Evolutionary conservation across 2,113 vertebrate genomes (phyloP), one percentile per base, ranked within the genome.

Genomic region (Mus musculus): DNA sequence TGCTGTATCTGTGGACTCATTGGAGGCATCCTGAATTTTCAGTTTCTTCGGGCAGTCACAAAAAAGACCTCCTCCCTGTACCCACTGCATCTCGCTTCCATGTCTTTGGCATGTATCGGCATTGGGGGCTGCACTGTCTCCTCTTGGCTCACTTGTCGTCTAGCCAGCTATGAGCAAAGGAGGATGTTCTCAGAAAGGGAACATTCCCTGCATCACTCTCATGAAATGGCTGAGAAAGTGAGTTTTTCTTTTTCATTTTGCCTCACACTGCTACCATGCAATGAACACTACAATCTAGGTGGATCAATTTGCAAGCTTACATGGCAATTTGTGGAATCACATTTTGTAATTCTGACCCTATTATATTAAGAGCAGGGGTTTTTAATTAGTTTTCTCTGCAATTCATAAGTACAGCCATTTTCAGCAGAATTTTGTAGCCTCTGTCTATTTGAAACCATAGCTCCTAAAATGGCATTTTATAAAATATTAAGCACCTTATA

Each of bases 1-100:
- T 99, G 99, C 98, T 99, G 99, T 98, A 99, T 99, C 98, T 99
- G 99, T 78, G 99, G 99, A 92, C 99, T 99, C 96, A 99, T 99
- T 22, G 99, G 99, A 71, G 99, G 99, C 94, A 99, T 99, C 98
- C 98, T 99, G 98, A 99, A 99, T 98, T 99, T 99, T 98, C 99
- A 99, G 98, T 99, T 99, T 98, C 99, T 99, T 87, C 99, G 99
- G 80, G 99, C 99, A 24, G 98, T 99, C 94, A 99, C 98, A 81
- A 99, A 99, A 98, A 99, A 99, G 93, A 99, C 99, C 0, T 99
- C 99, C 71, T 95, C 99, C 30, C 98, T 99, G 95, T 99, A 98
- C 77, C 99, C 99, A 0, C 98, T 99, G 88, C 99, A 99, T 78
- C 98, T 99, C 54, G 99, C 99, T 61, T 99, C 99, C 98, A 99